Percentiles rank a stretch among this genome's conserved stretches.
Evolutionary conservation across 2,113 vertebrate species (phyloP).

Genomic region (Ptilonorhynchus violaceus): DNA sequence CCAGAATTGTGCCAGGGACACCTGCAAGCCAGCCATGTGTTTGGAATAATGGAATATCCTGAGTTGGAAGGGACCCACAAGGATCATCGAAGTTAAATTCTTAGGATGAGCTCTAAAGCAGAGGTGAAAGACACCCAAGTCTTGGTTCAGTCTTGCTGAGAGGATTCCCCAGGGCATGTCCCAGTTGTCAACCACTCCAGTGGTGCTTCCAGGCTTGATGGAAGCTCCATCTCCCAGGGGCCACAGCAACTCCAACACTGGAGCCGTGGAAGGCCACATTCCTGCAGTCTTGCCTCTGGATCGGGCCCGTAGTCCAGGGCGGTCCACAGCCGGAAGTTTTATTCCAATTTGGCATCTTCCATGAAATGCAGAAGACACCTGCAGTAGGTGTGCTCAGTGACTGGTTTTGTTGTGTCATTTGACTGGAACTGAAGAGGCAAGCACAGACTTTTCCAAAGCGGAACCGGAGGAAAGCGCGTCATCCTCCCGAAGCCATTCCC

Average conservation of each 20-base stretch:
- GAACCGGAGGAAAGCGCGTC: neutral
- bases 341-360: neutral
- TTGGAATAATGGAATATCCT: neutral
- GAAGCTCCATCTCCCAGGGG: neutral
- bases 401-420: neutral
- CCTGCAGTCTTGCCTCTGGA: neutral
- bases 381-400: neutral
- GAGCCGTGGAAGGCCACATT: neutral
- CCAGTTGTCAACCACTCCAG: neutral
- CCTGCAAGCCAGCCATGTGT: fast-evolving
- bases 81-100: neutral
- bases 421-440: neutral
- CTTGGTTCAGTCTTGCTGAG: neutral
- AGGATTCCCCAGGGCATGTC: neutral
- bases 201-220: neutral
- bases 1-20: neutral
- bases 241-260: neutral
- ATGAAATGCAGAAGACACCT: neutral
- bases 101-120: neutral
- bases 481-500: neutral
- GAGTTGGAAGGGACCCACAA: neutral
- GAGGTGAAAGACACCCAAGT: neutral
- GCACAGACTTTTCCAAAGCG: neutral
- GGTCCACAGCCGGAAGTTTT: neutral
- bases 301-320: fast-evolving